phyloP scores from a whole-genome alignment of 1,140 invertebrate species.

The Colletes gigas region DNA sequence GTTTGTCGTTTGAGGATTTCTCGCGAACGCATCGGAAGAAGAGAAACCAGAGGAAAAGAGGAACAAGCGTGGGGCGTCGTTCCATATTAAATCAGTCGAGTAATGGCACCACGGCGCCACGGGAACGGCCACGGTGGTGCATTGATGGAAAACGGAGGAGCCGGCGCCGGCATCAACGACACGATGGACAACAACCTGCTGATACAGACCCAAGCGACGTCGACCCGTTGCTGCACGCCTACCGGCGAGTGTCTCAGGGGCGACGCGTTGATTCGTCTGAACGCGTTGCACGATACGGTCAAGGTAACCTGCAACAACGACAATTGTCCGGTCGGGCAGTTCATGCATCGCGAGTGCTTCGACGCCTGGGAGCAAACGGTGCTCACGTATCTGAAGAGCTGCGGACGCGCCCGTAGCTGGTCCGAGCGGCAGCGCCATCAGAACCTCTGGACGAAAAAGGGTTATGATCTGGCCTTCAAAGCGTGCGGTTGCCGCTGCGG shows the following conservation, averaged over 20 bases:
- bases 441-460: slow-evolving; percentile 98
- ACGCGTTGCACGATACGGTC: slow-evolving; percentile 90
- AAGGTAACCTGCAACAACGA: slow-evolving; percentile 98
- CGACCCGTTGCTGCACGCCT: slow-evolving; percentile 90
- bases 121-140: slow-evolving; percentile 73
- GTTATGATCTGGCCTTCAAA: slow-evolving; percentile 96
- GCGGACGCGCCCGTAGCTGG: slow-evolving; percentile 95
- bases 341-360: slow-evolving; percentile 98
- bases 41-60: neutral
- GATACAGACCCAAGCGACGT: slow-evolving; percentile 65
- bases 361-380: slow-evolving; percentile 95
- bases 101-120: slow-evolving; percentile 79
- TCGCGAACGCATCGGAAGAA: neutral
- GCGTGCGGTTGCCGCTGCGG: slow-evolving; percentile 94
- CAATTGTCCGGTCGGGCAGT: slow-evolving; percentile 90
- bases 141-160: slow-evolving; percentile 72
- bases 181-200: slow-evolving; percentile 56
- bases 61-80: neutral
- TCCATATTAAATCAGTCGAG: neutral
- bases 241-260: slow-evolving; percentile 88
- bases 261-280: slow-evolving; percentile 85
- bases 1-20: neutral
- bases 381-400: slow-evolving; percentile 92
- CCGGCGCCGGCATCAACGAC: slow-evolving; percentile 76
- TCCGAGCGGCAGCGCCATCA: slow-evolving; percentile 95